Conservation (phyloP, 2,113 vertebrate genomes). For the Dicrurus megarhynchus region DNA sequence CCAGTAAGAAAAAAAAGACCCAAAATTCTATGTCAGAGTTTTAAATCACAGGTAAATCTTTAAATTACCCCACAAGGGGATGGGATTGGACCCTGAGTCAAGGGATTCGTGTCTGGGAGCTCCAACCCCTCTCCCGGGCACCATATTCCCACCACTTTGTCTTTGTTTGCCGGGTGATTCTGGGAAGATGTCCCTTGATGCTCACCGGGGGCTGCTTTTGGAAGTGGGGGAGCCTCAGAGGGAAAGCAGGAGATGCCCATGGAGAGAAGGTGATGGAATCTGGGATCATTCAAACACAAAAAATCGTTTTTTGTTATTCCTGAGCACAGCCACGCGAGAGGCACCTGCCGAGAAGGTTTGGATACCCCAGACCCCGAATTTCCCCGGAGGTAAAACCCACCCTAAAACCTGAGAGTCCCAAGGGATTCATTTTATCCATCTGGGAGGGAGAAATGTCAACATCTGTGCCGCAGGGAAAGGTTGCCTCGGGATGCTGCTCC, state of each 20-base stretch:
- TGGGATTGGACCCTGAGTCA: neutral
- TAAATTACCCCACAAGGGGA: fast-evolving
- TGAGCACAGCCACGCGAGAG: neutral
- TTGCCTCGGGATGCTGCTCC: neutral
- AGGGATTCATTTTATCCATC: neutral
- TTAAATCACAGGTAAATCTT: fast-evolving
- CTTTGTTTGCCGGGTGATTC: neutral
- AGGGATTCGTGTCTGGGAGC: fast-evolving
- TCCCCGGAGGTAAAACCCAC: neutral
- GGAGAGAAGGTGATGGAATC: neutral
- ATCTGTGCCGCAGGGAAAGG: neutral
- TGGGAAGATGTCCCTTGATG: neutral
- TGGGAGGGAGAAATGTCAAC: neutral
- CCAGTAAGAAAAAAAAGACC: neutral
- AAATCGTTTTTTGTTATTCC: fast-evolving
- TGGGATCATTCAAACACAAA: neutral
- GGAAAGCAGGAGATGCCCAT: fast-evolving
- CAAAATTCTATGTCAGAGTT: neutral
- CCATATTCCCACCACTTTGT: fast-evolving
- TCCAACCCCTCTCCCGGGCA: neutral
- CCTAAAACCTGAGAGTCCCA: neutral
- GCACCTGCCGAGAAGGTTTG: neutral
- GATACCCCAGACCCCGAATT: fast-evolving
- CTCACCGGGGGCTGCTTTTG: neutral
- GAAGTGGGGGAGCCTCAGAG: neutral